These are phyloP conservation scores for Magallana angulata DNA, from an alignment of 1,140 invertebrate genomes.

Conservation along the genomic window DNA sequence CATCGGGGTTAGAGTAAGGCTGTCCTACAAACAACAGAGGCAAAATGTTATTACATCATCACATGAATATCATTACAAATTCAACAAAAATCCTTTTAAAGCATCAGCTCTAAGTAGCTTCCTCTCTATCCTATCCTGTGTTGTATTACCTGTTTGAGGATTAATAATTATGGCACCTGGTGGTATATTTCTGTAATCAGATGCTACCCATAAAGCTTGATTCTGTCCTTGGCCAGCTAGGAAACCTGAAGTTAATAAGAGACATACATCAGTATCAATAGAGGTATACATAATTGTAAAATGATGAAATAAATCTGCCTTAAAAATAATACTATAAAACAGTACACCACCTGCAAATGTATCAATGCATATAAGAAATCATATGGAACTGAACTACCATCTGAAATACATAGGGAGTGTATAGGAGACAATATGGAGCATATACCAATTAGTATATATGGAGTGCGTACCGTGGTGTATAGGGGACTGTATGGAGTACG, in stretches of 20 bases:
- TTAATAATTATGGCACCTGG: conserved; percentile 92
- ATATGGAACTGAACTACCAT: no score
- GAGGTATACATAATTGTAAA: no score
- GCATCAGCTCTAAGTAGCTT: background rate
- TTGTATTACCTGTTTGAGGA: conserved; percentile 83
- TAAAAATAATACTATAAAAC: no score
- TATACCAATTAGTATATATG: no score
- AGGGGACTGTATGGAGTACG: no score
- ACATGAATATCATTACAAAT: background rate
- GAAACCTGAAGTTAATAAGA: conserved; percentile 37
- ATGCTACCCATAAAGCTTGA: conserved; percentile 84
- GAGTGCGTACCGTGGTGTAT: no score
- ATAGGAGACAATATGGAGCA: no score
- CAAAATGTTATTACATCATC: background rate
- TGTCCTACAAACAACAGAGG: conserved; percentile 57
- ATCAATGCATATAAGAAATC: no score
- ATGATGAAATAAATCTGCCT: no score
- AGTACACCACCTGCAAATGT: no score
- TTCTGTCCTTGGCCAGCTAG: conserved; percentile 53
- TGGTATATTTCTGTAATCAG: conserved; percentile 89
- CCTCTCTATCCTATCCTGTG: background rate
- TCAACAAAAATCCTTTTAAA: background rate
- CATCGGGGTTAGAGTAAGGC: conserved; percentile 68
- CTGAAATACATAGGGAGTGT: no score
- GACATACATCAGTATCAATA: no score